phyloP scores from a whole-genome alignment of 1,140 invertebrate species.

The Euwallacea similis region DNA sequence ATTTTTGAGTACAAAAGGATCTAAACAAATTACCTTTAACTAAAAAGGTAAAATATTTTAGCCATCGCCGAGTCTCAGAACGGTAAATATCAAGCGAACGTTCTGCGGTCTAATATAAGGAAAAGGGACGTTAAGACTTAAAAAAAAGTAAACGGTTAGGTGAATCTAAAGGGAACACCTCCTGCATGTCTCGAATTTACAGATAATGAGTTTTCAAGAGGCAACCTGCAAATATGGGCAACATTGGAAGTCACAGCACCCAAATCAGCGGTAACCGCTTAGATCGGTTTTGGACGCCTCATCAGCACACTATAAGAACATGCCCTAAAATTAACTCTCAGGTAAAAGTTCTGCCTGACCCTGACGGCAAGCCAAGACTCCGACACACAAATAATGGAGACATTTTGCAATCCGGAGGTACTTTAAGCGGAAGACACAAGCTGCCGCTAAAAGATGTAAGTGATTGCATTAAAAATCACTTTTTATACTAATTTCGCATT shows the following conservation, averaged over 20 bases:
- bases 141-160: neutral
- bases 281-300: constrained; percentile 6
- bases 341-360: constrained; percentile 69
- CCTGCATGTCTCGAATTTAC: neutral
- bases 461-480: constrained; percentile 7
- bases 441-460: constrained; percentile 14
- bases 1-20: too few relatives aligned
- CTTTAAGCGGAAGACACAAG: constrained; percentile 64
- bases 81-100: too few relatives aligned
- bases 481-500: neutral
- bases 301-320: constrained; percentile 51
- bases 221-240: constrained; percentile 44
- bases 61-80: too few relatives aligned
- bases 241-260: constrained; percentile 48
- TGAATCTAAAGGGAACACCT: neutral
- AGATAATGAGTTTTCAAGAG: constrained; percentile 1
- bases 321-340: constrained; percentile 55
- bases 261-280: constrained; percentile 38
- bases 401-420: constrained; percentile 76
- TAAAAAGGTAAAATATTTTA: too few relatives aligned
- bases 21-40: too few relatives aligned
- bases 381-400: constrained; percentile 76
- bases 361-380: constrained; percentile 61
- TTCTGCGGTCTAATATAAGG: neutral
- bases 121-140: neutral